Conservation (phyloP, 2,797 vertebrate species). For the Lindbergichthys nudifrons region DNA sequence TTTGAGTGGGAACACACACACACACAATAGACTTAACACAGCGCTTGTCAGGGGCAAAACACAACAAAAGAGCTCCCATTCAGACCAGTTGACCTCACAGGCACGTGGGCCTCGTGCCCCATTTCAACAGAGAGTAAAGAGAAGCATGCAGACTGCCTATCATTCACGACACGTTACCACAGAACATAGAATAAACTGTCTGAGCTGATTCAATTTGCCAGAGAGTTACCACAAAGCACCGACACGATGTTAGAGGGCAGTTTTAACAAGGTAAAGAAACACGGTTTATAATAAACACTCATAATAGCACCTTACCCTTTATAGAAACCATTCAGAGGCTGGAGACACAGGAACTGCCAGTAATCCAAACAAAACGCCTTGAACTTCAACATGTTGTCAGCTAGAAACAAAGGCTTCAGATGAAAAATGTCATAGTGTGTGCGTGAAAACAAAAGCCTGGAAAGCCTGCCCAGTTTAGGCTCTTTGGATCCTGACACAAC, state of each 20-base stretch:
- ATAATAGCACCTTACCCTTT: constrained; percentile 88
- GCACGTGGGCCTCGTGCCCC: constrained; percentile 46
- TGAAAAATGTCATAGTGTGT: constrained; percentile 30
- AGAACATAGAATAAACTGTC: not conserved
- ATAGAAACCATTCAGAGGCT: constrained; percentile 93
- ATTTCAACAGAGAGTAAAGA: not conserved
- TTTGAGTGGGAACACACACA: constrained; percentile 51
- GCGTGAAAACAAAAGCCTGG: constrained; percentile 6
- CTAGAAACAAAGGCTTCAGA: constrained; percentile 11
- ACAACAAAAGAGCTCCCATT: constrained; percentile 68
- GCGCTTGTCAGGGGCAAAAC: constrained; percentile 53
- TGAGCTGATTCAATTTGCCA: not conserved
- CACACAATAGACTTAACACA: constrained; percentile 41
- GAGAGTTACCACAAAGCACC: not conserved
- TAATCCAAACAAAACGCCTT: constrained; percentile 98
- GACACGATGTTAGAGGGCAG: not conserved
- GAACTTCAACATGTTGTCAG: constrained; percentile 92
- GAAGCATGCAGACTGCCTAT: not conserved
- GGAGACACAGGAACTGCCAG: constrained; percentile 96
- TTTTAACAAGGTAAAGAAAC: not conserved
- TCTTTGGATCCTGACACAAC: constrained; percentile 33
- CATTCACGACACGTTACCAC: constrained; percentile 27
- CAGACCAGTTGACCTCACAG: constrained; percentile 64
- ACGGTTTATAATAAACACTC: not conserved
- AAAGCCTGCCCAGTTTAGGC: constrained; percentile 38